phyloP scores from a whole-genome alignment of 2,888 invertebrate genomes.

The Hermaeophaga mercurialis region DNA sequence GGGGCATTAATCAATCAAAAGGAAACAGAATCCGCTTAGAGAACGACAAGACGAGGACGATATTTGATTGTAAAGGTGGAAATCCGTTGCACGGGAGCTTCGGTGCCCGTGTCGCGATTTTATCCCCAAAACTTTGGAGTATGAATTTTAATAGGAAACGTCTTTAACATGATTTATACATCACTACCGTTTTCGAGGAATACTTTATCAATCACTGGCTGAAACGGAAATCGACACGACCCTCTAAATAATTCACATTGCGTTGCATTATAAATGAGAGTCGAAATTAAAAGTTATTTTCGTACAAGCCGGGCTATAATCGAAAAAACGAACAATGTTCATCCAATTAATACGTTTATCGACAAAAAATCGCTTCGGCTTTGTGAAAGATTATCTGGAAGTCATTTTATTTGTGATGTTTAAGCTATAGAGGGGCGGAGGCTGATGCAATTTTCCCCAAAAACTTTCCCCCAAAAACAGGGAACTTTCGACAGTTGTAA shows the following conservation, averaged over 20 bases:
- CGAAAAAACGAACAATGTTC: too few relatives aligned
- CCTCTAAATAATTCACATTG: constrained; percentile 26
- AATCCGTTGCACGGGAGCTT: constrained; percentile 4
- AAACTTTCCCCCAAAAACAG: too few relatives aligned
- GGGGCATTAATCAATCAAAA: constrained; percentile 15
- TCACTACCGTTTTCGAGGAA: constrained; percentile 19
- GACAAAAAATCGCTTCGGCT: too few relatives aligned
- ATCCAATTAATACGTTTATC: too few relatives aligned
- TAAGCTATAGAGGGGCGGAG: too few relatives aligned
- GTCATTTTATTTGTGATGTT: too few relatives aligned
- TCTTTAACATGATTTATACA: constrained; percentile 30
- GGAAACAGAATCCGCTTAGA: constrained; percentile 9
- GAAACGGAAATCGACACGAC: constrained; percentile 25
- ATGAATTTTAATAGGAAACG: constrained; percentile 29
- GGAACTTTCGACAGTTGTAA: too few relatives aligned
- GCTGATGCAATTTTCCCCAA: too few relatives aligned
- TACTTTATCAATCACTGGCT: constrained; percentile 30
- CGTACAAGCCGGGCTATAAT: not conserved
- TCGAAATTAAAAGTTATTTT: constrained; percentile 9
- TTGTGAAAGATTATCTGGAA: too few relatives aligned
- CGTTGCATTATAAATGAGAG: constrained; percentile 23
- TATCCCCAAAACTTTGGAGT: constrained; percentile 3
- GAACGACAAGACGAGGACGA: constrained; percentile 8
- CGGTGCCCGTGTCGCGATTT: constrained; percentile 2
- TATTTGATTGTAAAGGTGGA: constrained; percentile 18